Evolutionary conservation across 2,113 vertebrate genomes (phyloP), one percentile per base, ranked within the genome.

Genomic region (Rhodinocichla rosea): DNA sequence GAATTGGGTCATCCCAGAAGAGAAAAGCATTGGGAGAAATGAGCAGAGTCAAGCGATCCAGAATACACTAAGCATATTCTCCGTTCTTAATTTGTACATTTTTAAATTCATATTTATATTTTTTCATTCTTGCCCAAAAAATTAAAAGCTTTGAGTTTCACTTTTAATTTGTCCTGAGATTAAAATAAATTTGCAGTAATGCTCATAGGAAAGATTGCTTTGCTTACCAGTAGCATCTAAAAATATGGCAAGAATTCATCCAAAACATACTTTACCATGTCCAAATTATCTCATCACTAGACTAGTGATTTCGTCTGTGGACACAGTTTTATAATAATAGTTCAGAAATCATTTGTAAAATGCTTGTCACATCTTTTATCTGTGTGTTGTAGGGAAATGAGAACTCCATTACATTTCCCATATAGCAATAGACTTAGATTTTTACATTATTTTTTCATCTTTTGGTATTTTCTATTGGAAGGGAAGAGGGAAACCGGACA

Each of bases 21-120:
- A 99, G 99, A 75, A 99, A 99, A 98, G 98, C 95, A 63, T 44
- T 95, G 28, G 96, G 88, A 52, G 98, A 99, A 63, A 91, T 59
- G 30, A 97, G 95, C 40, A 95, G 70, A 50, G 87, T 98, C 75
- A 99, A 99, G 96, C 97, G 98, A 79, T 98, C 98, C 62, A 97
- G 98, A 84, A 81, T 98, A 69, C 97, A 97, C 76, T 99, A 92
- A 98, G 53, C 53, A 42, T 24, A 68, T 69, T 45, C 28, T 2
- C 1, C 28, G 20, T 22, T 92, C 83, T 49, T 62, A 52, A 84
- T n/a, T 26, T 94, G 69, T 83, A 90, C 62, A 83, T 70, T 93
- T 90, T 92, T 2, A 32, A 59, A 92, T 62, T 45, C 8, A 3
- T 97, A 94, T 97, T 96, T 97, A 96, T 96, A 92, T 92, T 91